Base-by-base conservation (phyloP, 2,113 vertebrate genomes). In the Cromileptes altivelis region DNA sequence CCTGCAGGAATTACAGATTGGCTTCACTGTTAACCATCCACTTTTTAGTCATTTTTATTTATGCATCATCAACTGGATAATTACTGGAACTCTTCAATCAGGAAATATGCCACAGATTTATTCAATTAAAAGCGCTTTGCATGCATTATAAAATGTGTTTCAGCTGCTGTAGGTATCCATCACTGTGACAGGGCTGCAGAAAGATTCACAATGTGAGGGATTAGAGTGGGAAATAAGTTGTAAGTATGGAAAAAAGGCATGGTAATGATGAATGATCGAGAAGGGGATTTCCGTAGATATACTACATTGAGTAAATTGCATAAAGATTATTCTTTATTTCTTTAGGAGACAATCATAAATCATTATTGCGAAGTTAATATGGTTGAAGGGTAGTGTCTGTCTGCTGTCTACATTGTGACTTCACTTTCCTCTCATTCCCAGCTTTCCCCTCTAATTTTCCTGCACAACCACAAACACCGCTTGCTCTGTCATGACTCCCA, bases 401-500 rank as follows among this genome's bases (percentile, higher is more conserved):
- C 77, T 53, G 37, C 80, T 30, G 76, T 88, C 81, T 70, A 13
- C 37, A 52, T 58, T 61, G 86, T 77, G 80, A 71, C 69, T 77
- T 78, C 62, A 75, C 84, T 86, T 81, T 91, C 84, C 58, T 88
- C 71, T 81, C 75, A 65, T 93, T 91, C 78, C 84, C 58, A 23
- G 65, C 69, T 73, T 65, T 60, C 47, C 85, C 30, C 65, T 88
- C 75, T 90, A 90, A 87, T 92, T 90, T 91, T 82, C 75, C 80
- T 73, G 70, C 88, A 64, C 67, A 70, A 88, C 90, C 91, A 76
- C 87, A 89, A 72, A 69, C 70, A 18, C 80, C 42, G 78, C 81
- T 84, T 27, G 21, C 75, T 91, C 81, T 85, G 81, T 90, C 84
- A 81, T 85, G 82, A 84, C 85, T 90, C 87, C 85, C 78, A 57